A percentile compares a stretch with the other conserved stretches of the same genome.
phyloP scores from a whole-genome alignment of 2,113 vertebrate genomes.

The Chaetodon auriga region DNA sequence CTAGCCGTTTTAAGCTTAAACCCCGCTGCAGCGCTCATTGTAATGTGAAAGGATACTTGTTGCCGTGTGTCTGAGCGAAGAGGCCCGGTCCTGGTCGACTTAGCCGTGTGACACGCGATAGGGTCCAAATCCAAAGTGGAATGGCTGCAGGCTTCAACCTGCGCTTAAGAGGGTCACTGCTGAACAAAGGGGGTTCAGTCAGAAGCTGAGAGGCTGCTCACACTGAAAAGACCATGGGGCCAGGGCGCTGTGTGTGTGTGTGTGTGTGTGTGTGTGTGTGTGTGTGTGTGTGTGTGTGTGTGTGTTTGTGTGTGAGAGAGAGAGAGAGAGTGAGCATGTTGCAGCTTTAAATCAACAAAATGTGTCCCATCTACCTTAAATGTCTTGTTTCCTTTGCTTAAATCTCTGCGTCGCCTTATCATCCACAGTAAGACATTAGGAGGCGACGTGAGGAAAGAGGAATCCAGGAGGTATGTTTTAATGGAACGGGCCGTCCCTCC shows the following conservation, averaged over 20 bases:
- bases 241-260: conserved; percentile 28
- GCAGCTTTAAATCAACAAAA: conserved; percentile 34
- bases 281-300: conserved; percentile 22
- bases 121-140: conserved; percentile 81
- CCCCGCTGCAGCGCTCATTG: conserved; percentile 9
- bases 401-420: neutral
- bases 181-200: conserved; percentile 79
- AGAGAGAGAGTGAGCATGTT: neutral
- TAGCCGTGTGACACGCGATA: conserved; percentile 76
- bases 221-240: conserved; percentile 54
- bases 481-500: conserved; percentile 37
- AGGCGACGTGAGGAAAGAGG: conserved; percentile 10
- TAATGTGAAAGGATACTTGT: conserved; percentile 65
- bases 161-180: conserved; percentile 74
- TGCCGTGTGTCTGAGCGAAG: conserved; percentile 65
- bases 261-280: conserved; percentile 34
- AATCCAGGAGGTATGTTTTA: conserved; percentile 33
- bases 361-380: neutral
- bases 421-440: conserved; percentile 7
- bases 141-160: conserved; percentile 77
- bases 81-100: conserved; percentile 72
- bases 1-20: conserved; percentile 31
- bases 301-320: conserved; percentile 6
- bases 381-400: neutral
- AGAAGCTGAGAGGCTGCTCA: conserved; percentile 68